phyloP scores from a whole-genome alignment of 2,888 invertebrate genomes.

The Cerceris rybyensis region DNA sequence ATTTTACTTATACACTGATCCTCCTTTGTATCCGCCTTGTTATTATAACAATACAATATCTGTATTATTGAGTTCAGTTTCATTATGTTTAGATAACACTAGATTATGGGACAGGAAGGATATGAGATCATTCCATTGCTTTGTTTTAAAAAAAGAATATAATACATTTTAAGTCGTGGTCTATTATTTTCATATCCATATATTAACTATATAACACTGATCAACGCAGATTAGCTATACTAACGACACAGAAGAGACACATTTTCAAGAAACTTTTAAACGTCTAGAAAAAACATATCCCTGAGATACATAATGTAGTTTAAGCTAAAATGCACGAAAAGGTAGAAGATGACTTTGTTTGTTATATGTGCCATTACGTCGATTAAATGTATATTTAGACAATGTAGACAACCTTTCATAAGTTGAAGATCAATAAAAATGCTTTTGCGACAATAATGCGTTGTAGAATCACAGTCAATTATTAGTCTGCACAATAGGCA shows the following conservation, averaged over 20 bases:
- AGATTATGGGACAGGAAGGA: slow-evolving; percentile 64
- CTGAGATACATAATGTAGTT: slow-evolving; percentile 36
- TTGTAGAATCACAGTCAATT: slow-evolving; percentile 14
- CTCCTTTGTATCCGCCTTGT: slow-evolving; percentile 39
- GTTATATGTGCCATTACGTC: not conserved
- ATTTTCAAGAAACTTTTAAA: slow-evolving; percentile 6
- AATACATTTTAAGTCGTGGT: slow-evolving; percentile 42
- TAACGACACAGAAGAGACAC: slow-evolving; percentile 58
- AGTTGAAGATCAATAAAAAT: slow-evolving; percentile 5
- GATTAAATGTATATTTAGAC: not conserved
- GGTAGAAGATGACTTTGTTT: not conserved
- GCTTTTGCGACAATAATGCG: slow-evolving; percentile 7
- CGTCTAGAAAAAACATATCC: slow-evolving; percentile 22
- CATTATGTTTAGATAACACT: slow-evolving; percentile 59
- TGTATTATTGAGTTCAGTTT: slow-evolving; percentile 35
- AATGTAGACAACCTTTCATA: not conserved
- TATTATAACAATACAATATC: slow-evolving; percentile 46
- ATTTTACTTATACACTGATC: slow-evolving; percentile 40
- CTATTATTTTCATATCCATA: slow-evolving; percentile 26
- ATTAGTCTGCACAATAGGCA: slow-evolving; percentile 11
- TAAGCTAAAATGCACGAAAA: slow-evolving; percentile 14
- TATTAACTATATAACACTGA: slow-evolving; percentile 21
- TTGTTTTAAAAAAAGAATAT: slow-evolving; percentile 54
- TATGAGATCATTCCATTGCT: slow-evolving; percentile 72
- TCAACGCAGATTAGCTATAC: slow-evolving; percentile 42